phyloP scores from a whole-genome alignment of 2,113 vertebrate genomes.

The Pseudorhombus dupliciocellatus region DNA sequence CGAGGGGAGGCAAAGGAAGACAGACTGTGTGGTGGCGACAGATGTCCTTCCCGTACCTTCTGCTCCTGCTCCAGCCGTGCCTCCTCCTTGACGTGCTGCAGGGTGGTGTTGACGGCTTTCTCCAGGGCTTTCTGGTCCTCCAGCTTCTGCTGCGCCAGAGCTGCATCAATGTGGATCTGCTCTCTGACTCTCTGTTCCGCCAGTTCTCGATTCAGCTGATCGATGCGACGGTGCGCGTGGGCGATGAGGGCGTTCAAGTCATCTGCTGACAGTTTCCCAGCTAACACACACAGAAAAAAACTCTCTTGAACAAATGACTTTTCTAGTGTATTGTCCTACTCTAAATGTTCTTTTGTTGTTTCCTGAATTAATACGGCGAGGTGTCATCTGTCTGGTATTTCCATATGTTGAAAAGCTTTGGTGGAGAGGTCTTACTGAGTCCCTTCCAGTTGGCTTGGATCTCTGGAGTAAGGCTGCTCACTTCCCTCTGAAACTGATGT shows the following conservation, averaged over 20 bases:
- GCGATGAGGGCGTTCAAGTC: conserved; percentile 95
- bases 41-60: conserved; percentile 80
- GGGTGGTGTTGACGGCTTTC: conserved; percentile 81
- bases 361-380: too few species aligned
- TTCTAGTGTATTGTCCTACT: too few species aligned
- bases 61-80: conserved; percentile 88
- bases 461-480: conserved; percentile 94
- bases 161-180: conserved; percentile 88
- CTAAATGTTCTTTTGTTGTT: too few species aligned
- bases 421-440: conserved; percentile 84
- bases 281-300: conserved; percentile 66
- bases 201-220: conserved; percentile 91
- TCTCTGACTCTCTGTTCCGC: conserved; percentile 90
- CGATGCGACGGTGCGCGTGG: conserved; percentile 94
- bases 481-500: conserved; percentile 91
- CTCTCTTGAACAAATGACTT: neutral
- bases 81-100: conserved; percentile 86
- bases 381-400: too few species aligned
- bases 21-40: too few species aligned
- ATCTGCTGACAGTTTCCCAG: conserved; percentile 87
- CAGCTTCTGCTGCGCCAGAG: conserved; percentile 89
- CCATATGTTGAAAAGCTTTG: too few species aligned
- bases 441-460: conserved; percentile 94
- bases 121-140: conserved; percentile 87
- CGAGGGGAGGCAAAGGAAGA: too few species aligned